Evolutionary conservation across 1,140 invertebrate genomes (phyloP).

Genomic region (Gonatopus flavifemur): DNA sequence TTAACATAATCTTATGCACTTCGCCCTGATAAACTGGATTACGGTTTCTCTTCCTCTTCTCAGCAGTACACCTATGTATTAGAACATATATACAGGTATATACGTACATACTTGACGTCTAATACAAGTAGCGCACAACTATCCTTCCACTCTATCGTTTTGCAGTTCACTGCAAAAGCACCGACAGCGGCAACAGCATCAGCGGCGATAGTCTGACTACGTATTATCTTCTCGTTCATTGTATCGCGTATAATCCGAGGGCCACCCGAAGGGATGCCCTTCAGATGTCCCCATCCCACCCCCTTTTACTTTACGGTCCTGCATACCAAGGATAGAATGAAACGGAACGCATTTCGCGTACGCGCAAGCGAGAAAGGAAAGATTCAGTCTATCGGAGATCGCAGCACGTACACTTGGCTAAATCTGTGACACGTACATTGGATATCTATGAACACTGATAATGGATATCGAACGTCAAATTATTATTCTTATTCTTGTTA

Average conservation of each 20-base stretch:
- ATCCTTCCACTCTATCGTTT: not conserved
- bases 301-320: not conserved
- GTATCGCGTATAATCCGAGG: constrained; percentile 18
- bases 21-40: constrained; percentile 40
- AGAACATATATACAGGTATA: not conserved
- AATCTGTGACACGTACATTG: too few species aligned
- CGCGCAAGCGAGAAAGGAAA: too few species aligned
- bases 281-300: not conserved
- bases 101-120: too few species aligned
- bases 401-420: constrained; percentile 5
- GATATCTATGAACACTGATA: too few species aligned
- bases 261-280: not conserved
- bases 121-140: not conserved
- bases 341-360: too few species aligned
- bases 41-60: constrained; percentile 12
- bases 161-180: not conserved
- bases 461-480: too few species aligned
- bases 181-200: too few species aligned
- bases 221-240: constrained; percentile 32
- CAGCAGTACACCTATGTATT: not conserved
- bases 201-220: too few species aligned
- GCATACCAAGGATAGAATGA: too few species aligned
- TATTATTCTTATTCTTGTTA: too few species aligned
- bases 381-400: constrained; percentile 23
- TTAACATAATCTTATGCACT: constrained; percentile 43